Conservation (phyloP, 2,888 invertebrate species). For the Pammene fasciana region DNA sequence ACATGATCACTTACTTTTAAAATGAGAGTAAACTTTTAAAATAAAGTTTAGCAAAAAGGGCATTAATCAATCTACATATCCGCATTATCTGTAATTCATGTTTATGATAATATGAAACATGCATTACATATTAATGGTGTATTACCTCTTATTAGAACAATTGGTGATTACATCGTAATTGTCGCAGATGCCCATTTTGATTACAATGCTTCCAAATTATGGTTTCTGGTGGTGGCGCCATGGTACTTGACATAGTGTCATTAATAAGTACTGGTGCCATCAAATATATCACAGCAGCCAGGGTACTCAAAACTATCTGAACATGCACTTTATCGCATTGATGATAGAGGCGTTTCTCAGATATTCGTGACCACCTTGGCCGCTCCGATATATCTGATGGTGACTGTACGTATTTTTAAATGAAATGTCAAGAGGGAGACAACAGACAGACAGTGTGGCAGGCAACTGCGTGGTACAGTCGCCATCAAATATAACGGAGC, state of each 20-base stretch:
- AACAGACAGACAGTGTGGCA: background rate
- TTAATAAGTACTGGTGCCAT: background rate
- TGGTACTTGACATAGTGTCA: background rate
- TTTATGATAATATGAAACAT: conserved; percentile 32
- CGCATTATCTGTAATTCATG: conserved; percentile 35
- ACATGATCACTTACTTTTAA: background rate
- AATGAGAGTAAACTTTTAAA: background rate
- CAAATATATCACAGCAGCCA: no score
- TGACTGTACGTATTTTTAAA: background rate
- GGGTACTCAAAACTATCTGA: no score
- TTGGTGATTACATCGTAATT: conserved; percentile 22
- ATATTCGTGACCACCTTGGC: no score
- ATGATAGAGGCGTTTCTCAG: no score
- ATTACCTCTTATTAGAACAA: conserved; percentile 12
- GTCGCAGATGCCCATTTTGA: conserved; percentile 16
- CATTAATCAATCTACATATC: conserved; percentile 20
- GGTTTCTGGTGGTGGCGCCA: conserved; percentile 5
- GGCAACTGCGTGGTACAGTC: background rate
- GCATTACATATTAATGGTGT: conserved; percentile 10
- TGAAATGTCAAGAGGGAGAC: conserved; percentile 7
- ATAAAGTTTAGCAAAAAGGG: conserved; percentile 1
- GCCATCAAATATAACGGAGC: no score
- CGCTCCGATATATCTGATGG: no score
- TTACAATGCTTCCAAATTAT: conserved; percentile 19
- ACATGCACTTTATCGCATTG: no score